Percentiles rank a stretch among this genome's conserved stretches.
Evolutionary conservation across 1,140 invertebrate genomes (phyloP).

Genomic region (Diachasma alloeum): DNA sequence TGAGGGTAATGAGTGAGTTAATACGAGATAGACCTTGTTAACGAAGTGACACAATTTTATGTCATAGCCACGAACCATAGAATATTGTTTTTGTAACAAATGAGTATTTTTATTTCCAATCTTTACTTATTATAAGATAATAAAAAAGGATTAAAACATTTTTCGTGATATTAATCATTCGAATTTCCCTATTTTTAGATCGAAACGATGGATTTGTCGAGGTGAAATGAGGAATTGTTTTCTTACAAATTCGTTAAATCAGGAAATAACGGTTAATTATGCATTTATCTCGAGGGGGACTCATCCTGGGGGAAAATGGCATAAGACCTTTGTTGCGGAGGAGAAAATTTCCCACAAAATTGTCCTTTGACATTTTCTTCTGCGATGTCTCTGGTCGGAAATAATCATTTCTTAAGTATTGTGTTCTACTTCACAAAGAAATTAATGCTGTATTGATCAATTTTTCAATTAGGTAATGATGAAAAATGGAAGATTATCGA

Average conservation of each 20-base stretch:
- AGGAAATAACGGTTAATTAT: too few relatives aligned
- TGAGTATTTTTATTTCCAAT: conserved; percentile 48
- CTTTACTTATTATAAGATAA: conserved; percentile 50
- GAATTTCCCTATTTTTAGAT: background rate
- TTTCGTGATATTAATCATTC: background rate
- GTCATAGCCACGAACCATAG: conserved; percentile 39
- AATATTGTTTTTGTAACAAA: conserved; percentile 49
- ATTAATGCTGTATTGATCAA: background rate
- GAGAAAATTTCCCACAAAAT: too few relatives aligned
- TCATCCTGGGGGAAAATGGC: too few relatives aligned
- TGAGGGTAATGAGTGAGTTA: background rate
- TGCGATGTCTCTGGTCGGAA: too few relatives aligned
- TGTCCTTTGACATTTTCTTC: too few relatives aligned
- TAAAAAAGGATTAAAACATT: conserved; percentile 36
- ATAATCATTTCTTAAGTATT: too few relatives aligned
- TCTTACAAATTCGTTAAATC: too few relatives aligned
- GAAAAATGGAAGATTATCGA: background rate
- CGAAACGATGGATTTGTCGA: too few relatives aligned
- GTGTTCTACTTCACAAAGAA: background rate
- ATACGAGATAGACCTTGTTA: background rate
- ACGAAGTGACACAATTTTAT: conserved; percentile 28
- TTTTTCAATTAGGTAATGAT: background rate
- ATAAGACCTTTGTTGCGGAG: too few relatives aligned
- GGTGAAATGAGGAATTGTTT: too few relatives aligned
- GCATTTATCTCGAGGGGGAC: too few relatives aligned